Evolutionary conservation across 2,888 invertebrate species (phyloP).

Genomic region (Caenorhabditis imperialis): DNA sequence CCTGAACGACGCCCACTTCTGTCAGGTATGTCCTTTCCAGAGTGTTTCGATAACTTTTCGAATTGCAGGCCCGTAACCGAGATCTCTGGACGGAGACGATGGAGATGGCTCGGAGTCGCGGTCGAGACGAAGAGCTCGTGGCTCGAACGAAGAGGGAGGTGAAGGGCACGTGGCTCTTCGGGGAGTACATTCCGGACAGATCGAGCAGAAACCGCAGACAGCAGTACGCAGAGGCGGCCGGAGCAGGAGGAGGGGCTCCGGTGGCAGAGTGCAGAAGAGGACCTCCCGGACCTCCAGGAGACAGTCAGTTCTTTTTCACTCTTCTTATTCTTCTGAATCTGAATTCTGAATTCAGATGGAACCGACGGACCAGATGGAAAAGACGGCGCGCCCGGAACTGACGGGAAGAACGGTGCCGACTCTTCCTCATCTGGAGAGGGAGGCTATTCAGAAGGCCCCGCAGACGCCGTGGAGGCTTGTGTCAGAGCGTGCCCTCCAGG

Average conservation of each 20-base stretch:
- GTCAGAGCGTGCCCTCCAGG: conserved; percentile 73
- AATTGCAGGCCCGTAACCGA: conserved; percentile 73
- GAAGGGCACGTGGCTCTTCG: conserved; percentile 72
- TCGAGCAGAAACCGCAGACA: conserved; percentile 43
- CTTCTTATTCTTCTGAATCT: no score
- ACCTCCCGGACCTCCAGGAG: conserved; percentile 64
- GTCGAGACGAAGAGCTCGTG: conserved; percentile 36
- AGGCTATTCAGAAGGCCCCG: conserved; percentile 56
- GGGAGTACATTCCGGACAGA: conserved; percentile 64
- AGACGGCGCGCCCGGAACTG: conserved; percentile 70
- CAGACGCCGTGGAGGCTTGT: conserved; percentile 62
- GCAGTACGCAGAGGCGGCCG: conserved; percentile 27
- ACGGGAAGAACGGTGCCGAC: conserved; percentile 68
- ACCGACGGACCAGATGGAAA: conserved; percentile 60
- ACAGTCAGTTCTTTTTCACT: conserved; percentile 35
- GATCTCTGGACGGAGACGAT: conserved; percentile 76
- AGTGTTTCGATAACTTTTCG: no score
- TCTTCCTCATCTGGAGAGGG: conserved; percentile 27
- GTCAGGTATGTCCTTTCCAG: conserved; percentile 73
- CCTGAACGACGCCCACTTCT: conserved; percentile 73
- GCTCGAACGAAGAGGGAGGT: conserved; percentile 53
- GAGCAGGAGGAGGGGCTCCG: conserved; percentile 31
- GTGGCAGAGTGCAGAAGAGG: conserved; percentile 53
- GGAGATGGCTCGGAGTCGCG: conserved; percentile 62
- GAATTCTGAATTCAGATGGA: conserved; percentile 31